Conservation (phyloP, 1,140 invertebrate genomes). For the Teleogryllus occipitalis region DNA sequence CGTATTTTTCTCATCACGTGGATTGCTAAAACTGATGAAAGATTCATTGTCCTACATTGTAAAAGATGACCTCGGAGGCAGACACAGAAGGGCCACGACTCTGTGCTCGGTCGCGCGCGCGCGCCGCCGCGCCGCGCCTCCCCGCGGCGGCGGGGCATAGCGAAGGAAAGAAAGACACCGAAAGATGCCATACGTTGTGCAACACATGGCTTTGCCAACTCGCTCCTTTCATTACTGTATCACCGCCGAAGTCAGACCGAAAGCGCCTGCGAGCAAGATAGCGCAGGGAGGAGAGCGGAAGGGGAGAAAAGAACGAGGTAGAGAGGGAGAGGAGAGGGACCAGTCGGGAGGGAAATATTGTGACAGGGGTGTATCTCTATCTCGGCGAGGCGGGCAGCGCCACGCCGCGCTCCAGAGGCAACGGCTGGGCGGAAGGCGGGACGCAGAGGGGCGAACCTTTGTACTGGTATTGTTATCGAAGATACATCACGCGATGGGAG, state of each 20-base stretch:
- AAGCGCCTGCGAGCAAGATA: neutral
- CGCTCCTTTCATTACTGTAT: neutral
- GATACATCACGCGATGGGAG: neutral
- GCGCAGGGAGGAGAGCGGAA: neutral
- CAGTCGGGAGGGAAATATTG: neutral
- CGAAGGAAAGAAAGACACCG: neutral
- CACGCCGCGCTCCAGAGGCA: neutral
- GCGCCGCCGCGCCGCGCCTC: too few species aligned
- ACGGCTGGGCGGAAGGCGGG: neutral
- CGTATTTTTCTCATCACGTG: too few species aligned
- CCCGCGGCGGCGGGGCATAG: neutral
- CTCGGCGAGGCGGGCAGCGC: too few species aligned
- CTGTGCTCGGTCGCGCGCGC: too few species aligned
- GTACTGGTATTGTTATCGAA: neutral
- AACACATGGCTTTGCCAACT: slow-evolving; percentile 3
- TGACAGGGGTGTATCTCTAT: neutral
- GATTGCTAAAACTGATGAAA: neutral
- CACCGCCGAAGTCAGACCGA: neutral
- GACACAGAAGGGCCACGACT: neutral
- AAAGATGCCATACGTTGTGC: neutral
- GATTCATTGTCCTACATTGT: neutral
- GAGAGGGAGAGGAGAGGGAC: neutral
- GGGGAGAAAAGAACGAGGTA: neutral
- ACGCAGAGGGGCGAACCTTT: neutral
- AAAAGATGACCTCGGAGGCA: neutral